Base-by-base conservation (phyloP, 1,140 invertebrate genomes). In the Apolygus lucorum region DNA sequence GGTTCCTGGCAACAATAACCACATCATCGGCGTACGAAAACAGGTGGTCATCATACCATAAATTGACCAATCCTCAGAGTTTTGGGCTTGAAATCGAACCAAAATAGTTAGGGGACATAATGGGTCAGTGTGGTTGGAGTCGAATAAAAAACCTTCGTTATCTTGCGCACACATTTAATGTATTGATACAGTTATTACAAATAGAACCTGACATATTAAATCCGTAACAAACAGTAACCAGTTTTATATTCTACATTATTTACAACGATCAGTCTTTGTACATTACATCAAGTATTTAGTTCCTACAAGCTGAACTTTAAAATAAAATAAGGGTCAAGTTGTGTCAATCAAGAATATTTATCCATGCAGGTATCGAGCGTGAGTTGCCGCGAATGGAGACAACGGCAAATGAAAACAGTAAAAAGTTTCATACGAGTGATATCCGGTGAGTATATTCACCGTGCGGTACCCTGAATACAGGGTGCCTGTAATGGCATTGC, bases 181-280 rank as follows among this genome's bases (percentile, higher is more conserved):
- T 42, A 42, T 8, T 42, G 34, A 42, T 42, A 42, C 34, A 42
- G 34, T 8, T 42, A 42, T 42, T 42, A 42, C 34, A 42, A 59
- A 59, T 59, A 59, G 54, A 59, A 59, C 4, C 54, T 11, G 2
- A 4, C 8, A 22, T 11, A 11, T 8, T 4, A 59, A 59, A 14
- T 42, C 13, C 54, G 22, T 59, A 59, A 59, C 54, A 59, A 59
- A 59, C 22, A 59, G 11, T 59, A 59, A 59, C 13, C 54, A 17
- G 54, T 24, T 59, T 21, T 21, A 59, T 59, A 59, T 59, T 11
- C 22, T 59, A 59, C 54, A 59, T 17, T 59, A 59, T 59, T 59
- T 59, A 59, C 54, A 59, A 4, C 4, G 22, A 59, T 59, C 54
- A 59, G 54, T 59, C 54, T 59, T 59, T 22, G 22, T 59, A 59